A percentile compares a stretch with the other conserved stretches of the same genome.
Evolutionary conservation across 1,140 invertebrate genomes (phyloP).

Genomic region (Diprion similis): DNA sequence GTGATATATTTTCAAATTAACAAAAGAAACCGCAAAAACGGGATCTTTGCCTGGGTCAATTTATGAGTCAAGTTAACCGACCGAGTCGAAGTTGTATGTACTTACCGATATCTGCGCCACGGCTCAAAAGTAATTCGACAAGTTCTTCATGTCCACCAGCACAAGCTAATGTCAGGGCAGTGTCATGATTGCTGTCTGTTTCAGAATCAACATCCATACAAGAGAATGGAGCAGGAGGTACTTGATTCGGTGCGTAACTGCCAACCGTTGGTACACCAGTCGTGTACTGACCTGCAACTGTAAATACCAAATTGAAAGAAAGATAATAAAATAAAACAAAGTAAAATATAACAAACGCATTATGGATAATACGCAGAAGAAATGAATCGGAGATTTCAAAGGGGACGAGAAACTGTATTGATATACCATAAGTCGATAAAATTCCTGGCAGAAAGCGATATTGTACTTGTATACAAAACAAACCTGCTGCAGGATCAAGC

Average conservation of each 20-base stretch:
- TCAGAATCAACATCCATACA: slow-evolving; percentile 93
- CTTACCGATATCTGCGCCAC: slow-evolving; percentile 88
- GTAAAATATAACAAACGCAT: too few relatives aligned
- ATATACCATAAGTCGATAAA: too few relatives aligned
- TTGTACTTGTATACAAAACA: slow-evolving; percentile 15
- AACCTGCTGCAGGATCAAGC: slow-evolving; percentile 60
- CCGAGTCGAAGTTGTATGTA: not conserved
- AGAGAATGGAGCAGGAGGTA: slow-evolving; percentile 63
- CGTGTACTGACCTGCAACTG: slow-evolving; percentile 47
- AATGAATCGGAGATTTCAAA: too few relatives aligned
- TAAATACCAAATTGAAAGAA: not conserved
- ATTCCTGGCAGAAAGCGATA: too few relatives aligned
- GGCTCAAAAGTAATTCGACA: slow-evolving; percentile 86
- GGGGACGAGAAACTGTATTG: too few relatives aligned
- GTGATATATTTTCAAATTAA: not conserved
- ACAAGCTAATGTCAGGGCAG: slow-evolving; percentile 95
- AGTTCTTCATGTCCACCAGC: slow-evolving; percentile 96
- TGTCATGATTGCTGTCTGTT: slow-evolving; percentile 98
- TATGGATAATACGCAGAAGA: too few relatives aligned
- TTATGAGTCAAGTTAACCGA: not conserved
- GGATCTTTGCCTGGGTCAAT: too few relatives aligned
- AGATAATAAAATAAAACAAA: too few relatives aligned
- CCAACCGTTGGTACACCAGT: slow-evolving; percentile 45
- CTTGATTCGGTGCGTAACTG: slow-evolving; percentile 54
- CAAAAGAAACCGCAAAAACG: too few relatives aligned